Base-by-base conservation (phyloP, 2,113 vertebrate species). In the Strix aluco region DNA sequence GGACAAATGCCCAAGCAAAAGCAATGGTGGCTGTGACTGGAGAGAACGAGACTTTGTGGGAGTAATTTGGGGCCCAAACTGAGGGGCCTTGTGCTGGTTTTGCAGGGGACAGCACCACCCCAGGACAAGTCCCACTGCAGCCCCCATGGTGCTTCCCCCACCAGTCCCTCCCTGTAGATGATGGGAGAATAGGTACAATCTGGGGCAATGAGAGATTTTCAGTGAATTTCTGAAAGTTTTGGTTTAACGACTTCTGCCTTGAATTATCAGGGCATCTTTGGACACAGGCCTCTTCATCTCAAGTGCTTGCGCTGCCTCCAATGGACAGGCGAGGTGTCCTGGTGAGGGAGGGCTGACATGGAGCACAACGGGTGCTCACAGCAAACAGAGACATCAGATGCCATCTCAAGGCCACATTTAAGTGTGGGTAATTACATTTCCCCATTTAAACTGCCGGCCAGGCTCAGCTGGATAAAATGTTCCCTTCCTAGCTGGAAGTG, bases 401-500 rank as follows among this genome's bases (percentile, higher is more conserved):
- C 57, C 78, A 74, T 63, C 36, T 79, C 65, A 86, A 94, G 92
- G 96, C 92, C 77, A 88, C 74, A 62, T 5, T 81, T 77, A 95
- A 94, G 92, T 57, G 79, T 26, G 80, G 90, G 82, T 86, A 92
- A 95, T 94, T 96, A 94, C 72, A 51, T 87, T 92, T 94, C 92
- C 91, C 70, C 89, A 78, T 95, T 93, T 91, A 93, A 96, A 91
- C 91, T 87, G 77, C 57, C 5, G 22, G 59, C 8, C 82, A 93
- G 42, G 74, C 82, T 93, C 80, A 72, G 73, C 32, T 92, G 96
- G 86, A 95, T 93, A 96, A 94, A 96, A 91, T 90, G 94, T 95
- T 96, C 94, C 88, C 91, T 91, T 93, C 88, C 69, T 86, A 73
- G 86, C 63, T 87, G 86, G 82, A 96, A 92, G 63, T 9, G 67